Evolutionary conservation across 2,113 vertebrate genomes (phyloP), one percentile per base, ranked within the genome.

Genomic region (Pica pica): DNA sequence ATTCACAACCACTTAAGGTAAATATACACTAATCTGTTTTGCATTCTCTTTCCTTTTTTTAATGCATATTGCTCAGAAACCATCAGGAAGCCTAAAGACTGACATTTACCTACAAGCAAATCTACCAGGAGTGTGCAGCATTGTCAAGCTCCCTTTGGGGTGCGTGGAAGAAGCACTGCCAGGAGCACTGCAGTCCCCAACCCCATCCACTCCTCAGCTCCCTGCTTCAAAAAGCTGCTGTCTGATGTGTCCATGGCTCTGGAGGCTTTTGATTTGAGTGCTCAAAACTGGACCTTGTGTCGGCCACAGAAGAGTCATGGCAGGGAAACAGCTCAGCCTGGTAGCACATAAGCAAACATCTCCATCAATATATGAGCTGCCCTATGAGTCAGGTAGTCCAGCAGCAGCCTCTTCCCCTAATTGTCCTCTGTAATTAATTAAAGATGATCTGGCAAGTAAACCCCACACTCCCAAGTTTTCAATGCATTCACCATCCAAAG

Each of bases 91-190:
- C 18, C 33, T 20, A 37, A 52, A 83, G 59, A 21, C 16, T n/a
- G 50, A n/a, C 6, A 4, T 73, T 91, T 64, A 60, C 74, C 60
- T 24, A 27, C 35, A 82, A 81, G 27, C 7, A 79, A 78, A 64
- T 33, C 63, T 46, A 44, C 33, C 47, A 50, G 37, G 52, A 60
- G 21, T 6, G 39, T 35, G 60, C 4, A 46, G 13, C 30, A 14
- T 2, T 28, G 6, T 20, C 67, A 35, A 87, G 39, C 21, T 33
- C 27, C 44, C 30, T 65, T 16, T 4, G 10, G n/a, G 52, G 6
- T 0, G 0, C 0, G 0, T 4, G 46, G 33, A 79, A 47, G 33
- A 69, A 44, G 52, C 0, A 0, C 35, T 30, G 18, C 31, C 30
- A 22, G 65, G 77, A 52, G 13, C 2, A 1, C 12, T 67, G 28